phyloP scores from a whole-genome alignment of 1,140 invertebrate species.

The Rhopalosiphum maidis region DNA sequence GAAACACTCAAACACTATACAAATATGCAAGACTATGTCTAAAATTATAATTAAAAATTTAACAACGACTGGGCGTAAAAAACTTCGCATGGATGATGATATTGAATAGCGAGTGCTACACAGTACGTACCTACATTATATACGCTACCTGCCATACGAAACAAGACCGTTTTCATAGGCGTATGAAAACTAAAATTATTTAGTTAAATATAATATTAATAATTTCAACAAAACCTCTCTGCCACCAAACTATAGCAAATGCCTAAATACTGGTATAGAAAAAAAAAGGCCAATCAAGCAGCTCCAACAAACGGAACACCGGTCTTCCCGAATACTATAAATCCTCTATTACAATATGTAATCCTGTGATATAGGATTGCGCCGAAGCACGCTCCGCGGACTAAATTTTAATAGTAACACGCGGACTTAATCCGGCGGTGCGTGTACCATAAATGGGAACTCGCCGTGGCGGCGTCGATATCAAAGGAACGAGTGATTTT shows the following conservation, averaged over 20 bases:
- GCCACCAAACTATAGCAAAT: too few relatives aligned
- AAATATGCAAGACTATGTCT: not conserved
- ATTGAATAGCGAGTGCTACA: not conserved
- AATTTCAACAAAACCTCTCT: not conserved
- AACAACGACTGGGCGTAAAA: not conserved
- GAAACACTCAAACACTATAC: not conserved
- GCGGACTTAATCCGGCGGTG: not conserved
- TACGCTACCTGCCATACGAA: not conserved
- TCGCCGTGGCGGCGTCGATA: not conserved
- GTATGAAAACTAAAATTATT: not conserved
- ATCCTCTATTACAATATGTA: not conserved
- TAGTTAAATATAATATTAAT: not conserved
- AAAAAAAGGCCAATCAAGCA: not conserved
- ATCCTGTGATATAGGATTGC: not conserved
- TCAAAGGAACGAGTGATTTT: not conserved
- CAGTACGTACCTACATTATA: not conserved
- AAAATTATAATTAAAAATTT: not conserved
- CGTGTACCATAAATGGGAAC: not conserved
- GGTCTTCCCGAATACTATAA: not conserved
- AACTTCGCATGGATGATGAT: not conserved
- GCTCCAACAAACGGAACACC: not conserved
- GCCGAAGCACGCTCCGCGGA: not conserved
- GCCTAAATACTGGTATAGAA: not conserved
- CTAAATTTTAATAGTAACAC: not conserved
- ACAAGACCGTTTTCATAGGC: not conserved